Base-by-base conservation (phyloP, 2,113 vertebrate species). In the Channa maculata region DNA sequence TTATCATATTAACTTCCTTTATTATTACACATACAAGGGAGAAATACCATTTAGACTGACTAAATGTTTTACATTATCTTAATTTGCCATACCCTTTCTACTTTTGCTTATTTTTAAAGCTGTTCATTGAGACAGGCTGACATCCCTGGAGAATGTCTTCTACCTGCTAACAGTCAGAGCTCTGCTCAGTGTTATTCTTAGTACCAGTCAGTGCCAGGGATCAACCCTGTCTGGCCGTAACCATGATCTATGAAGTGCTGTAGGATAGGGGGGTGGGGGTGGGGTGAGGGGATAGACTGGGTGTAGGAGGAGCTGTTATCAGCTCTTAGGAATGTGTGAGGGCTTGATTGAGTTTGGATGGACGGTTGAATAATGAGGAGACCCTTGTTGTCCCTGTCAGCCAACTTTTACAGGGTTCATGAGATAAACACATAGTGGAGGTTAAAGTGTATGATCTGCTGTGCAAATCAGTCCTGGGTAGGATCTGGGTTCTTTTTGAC, bases 251-350 rank as follows among this genome's bases (percentile, higher is more conserved):
- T 88, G 79, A 75, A 75, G 72, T 79, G 79, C 52, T 86, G 34
- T 34, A 69, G 55, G 55, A 76, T 0, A 37, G 24, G 15, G 51
- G 63, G 43, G 50, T 13, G 74, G 66, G 71, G 46, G 53, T 2
- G 41, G 61, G 48, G 65, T 38, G 63, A 24, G 24, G 24, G 24
- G 24, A 24, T 7, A 24, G 24, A 24, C 24, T 24, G 51, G 63
- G 63, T 55, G 72, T 24, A 10, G 84, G 80, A 82, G 77, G 79
- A 52, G 62, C 71, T 52, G 68, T 62, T 91, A 91, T 92, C 92
- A 87, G 59, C 61, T 45, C 80, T 15, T 34, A 84, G 92, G 90
- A 92, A 92, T 93, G 92, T 90, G 81, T 86, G 65, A 81, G 71
- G 58, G 46, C 46, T 77, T 75, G 78, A 83, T 71, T 69, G 76